A percentile compares a stretch with the other conserved stretches of the same genome.
phyloP scores from a whole-genome alignment of 2,113 vertebrate genomes.

The Spizaetus ornatus region DNA sequence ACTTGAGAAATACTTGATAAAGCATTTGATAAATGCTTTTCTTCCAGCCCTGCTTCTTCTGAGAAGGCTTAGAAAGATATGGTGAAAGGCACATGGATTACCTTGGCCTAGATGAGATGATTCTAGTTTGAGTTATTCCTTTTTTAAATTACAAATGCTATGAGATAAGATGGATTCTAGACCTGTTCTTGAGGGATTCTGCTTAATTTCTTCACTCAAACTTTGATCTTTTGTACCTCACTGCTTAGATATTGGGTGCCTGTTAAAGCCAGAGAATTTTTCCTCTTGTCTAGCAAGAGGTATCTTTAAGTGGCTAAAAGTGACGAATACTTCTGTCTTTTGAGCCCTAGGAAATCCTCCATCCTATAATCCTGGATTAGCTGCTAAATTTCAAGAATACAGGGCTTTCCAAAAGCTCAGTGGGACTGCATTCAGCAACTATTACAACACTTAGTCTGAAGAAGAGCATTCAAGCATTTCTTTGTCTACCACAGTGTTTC shows the following conservation, averaged over 20 bases:
- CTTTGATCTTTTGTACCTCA: background rate
- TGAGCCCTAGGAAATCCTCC: background rate
- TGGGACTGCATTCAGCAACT: background rate
- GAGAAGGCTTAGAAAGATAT: background rate
- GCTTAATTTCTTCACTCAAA: background rate
- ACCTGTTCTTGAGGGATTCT: background rate
- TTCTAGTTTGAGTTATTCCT: background rate
- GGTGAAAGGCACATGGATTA: background rate
- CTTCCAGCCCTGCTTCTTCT: background rate
- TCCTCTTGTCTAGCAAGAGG: background rate
- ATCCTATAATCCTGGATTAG: background rate
- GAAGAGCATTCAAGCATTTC: background rate
- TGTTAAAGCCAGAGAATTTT: background rate
- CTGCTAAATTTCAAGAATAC: background rate
- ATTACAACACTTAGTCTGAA: background rate
- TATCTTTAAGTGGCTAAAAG: background rate
- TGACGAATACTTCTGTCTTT: background rate
- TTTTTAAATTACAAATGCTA: background rate
- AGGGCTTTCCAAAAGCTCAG: background rate
- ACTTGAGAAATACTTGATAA: background rate
- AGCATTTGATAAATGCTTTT: background rate
- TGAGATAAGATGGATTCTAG: background rate
- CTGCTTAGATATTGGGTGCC: background rate
- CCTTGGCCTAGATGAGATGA: background rate
- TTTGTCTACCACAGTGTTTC: background rate